phyloP scores from a whole-genome alignment of 2,113 vertebrate species.

The Petroica traversi region DNA sequence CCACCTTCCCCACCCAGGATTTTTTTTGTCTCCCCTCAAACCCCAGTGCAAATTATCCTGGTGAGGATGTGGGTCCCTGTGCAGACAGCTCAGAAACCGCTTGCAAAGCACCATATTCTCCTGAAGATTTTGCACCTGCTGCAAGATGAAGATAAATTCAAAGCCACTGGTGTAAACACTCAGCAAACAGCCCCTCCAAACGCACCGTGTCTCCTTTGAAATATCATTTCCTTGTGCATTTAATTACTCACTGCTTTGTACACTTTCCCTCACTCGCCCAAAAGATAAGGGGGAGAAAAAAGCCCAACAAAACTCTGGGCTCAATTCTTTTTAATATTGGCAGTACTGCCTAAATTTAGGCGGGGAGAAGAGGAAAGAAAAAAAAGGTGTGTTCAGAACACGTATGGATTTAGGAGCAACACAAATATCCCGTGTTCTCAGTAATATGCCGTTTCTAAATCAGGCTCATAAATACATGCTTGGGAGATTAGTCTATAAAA shows the following conservation, averaged over 20 bases:
- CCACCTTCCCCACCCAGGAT: not conserved
- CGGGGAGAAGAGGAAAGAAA: too few species aligned
- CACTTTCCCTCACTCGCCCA: not conserved
- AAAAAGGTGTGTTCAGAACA: not conserved
- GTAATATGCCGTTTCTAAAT: slow-evolving; percentile 61
- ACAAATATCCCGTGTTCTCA: not conserved
- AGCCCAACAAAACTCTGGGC: not conserved
- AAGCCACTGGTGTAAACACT: slow-evolving; percentile 5
- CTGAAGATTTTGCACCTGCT: slow-evolving; percentile 25
- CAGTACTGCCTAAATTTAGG: not conserved
- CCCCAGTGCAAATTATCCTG: not conserved
- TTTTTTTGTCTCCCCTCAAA: not conserved
- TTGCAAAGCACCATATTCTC: not conserved
- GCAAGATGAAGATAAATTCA: slow-evolving; percentile 44
- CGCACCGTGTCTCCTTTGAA: not conserved
- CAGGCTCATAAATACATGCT: slow-evolving; percentile 59
- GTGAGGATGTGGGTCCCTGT: not conserved
- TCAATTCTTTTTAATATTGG: not conserved
- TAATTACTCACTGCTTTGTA: slow-evolving; percentile 20
- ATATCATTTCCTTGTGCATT: not conserved
- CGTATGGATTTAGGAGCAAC: not conserved
- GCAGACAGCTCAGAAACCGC: not conserved
- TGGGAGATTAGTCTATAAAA: slow-evolving; percentile 61
- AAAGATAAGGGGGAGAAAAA: not conserved
- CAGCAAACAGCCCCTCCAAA: slow-evolving; percentile 25